A percentile compares a stretch with the other conserved stretches of the same genome.
Conservation (phyloP, 2,888 invertebrate species). For the Conomelus anceps region DNA sequence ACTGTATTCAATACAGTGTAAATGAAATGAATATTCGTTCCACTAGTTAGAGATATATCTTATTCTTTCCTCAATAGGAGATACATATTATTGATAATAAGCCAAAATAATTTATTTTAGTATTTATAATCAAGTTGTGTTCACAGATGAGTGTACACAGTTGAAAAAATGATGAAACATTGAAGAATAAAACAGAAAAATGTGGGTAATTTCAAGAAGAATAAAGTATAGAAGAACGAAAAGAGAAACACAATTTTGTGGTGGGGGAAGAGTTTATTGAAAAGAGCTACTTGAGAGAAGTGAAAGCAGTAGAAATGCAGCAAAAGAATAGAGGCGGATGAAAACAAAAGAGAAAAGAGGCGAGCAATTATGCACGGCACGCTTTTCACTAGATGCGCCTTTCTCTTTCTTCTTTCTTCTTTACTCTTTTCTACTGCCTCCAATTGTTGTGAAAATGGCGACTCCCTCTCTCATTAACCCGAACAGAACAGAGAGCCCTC, state of each 20-base stretch:
- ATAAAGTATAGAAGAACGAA: background rate
- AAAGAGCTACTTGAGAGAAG: background rate
- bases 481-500: background rate
- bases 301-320: background rate
- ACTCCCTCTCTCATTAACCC: background rate
- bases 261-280: background rate
- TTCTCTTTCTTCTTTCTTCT: background rate
- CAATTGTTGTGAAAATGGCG: background rate
- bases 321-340: background rate
- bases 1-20: too few species aligned
- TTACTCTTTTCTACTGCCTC: too few species aligned
- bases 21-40: too few species aligned
- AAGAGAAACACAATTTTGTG: background rate
- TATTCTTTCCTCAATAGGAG: too few species aligned
- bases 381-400: background rate
- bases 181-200: background rate
- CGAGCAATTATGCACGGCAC: background rate
- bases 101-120: too few species aligned
- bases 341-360: background rate
- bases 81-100: too few species aligned
- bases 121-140: too few species aligned
- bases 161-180: background rate
- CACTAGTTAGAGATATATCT: too few species aligned
- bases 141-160: too few species aligned
- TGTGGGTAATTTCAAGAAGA: background rate